Percentiles rank a stretch among this genome's conserved stretches.
phyloP scores from a whole-genome alignment of 2,113 vertebrate species.

The Raja brachyura region DNA sequence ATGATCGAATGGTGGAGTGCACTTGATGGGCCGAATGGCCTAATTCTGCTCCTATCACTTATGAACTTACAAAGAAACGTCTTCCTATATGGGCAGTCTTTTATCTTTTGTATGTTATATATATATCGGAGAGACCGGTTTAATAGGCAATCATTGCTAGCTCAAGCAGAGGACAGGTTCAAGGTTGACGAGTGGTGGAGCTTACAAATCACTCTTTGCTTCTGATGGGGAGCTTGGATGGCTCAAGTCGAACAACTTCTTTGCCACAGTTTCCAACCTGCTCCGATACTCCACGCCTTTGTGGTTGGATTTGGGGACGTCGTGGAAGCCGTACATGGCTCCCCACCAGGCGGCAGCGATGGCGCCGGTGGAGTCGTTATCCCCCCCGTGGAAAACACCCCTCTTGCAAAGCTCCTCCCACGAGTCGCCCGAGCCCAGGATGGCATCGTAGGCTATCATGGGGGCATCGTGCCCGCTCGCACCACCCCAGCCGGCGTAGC shows the following conservation, averaged over 20 bases:
- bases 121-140: no score
- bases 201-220: no score
- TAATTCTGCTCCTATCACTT: no score
- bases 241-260: slow-evolving; percentile 51
- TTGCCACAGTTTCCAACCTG: slow-evolving; percentile 55
- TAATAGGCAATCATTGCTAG: no score
- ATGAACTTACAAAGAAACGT: no score
- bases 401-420: slow-evolving; percentile 64
- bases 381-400: slow-evolving; percentile 68
- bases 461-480: slow-evolving; percentile 71
- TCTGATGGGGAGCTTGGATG: background rate
- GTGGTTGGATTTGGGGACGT: slow-evolving; percentile 55
- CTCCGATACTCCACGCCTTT: slow-evolving; percentile 60
- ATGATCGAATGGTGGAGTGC: no score
- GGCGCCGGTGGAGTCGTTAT: slow-evolving; percentile 65
- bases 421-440: slow-evolving; percentile 59
- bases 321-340: slow-evolving; percentile 56
- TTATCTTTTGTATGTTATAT: no score
- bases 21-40: no score
- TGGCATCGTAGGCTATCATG: slow-evolving; percentile 71
- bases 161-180: no score
- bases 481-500: slow-evolving; percentile 62
- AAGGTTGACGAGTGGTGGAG: no score
- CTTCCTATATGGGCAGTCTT: no score
- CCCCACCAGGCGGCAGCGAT: slow-evolving; percentile 72